Conservation (phyloP, 2,888 invertebrate species). For the Andricus curvator region DNA sequence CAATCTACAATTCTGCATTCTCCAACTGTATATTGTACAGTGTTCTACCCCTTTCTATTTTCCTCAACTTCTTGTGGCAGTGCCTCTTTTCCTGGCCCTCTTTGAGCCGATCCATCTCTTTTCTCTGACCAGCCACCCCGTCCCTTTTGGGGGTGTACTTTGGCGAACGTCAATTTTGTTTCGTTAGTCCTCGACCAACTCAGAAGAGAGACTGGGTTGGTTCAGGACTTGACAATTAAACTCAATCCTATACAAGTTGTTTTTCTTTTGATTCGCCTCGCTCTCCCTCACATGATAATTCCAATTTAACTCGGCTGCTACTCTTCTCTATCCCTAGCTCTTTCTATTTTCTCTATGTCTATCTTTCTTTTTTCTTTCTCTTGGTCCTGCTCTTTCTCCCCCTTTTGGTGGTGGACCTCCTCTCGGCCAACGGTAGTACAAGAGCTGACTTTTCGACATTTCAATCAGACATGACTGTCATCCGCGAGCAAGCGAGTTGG, state of each 20-base stretch:
- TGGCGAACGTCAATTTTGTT: slow-evolving; percentile 53
- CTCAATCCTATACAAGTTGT: slow-evolving; percentile 75
- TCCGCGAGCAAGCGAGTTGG: slow-evolving; percentile 55
- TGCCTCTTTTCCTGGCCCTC: slow-evolving; percentile 44
- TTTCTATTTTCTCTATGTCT: slow-evolving; percentile 31
- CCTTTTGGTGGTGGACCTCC: slow-evolving; percentile 27
- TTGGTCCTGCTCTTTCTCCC: slow-evolving; percentile 47
- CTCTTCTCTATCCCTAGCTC: slow-evolving; percentile 34
- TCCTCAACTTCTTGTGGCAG: slow-evolving; percentile 45
- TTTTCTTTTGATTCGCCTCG: slow-evolving; percentile 73
- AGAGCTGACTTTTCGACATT: slow-evolving; percentile 75
- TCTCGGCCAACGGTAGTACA: slow-evolving; percentile 47
- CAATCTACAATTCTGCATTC: not conserved
- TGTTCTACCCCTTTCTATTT: slow-evolving; percentile 41
- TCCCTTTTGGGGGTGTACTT: slow-evolving; percentile 53
- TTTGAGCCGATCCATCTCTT: slow-evolving; percentile 47
- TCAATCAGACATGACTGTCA: slow-evolving; percentile 75
- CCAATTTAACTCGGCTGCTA: slow-evolving; percentile 69
- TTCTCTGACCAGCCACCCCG: slow-evolving; percentile 55
- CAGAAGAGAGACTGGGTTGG: slow-evolving; percentile 44
- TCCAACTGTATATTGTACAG: slow-evolving; percentile 34
- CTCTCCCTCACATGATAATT: slow-evolving; percentile 75
- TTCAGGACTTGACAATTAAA: slow-evolving; percentile 67
- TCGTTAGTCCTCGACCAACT: slow-evolving; percentile 61
- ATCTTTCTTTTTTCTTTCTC: slow-evolving; percentile 35